Percentiles rank a stretch among this genome's conserved stretches.
Evolutionary conservation across 2,113 vertebrate genomes (phyloP).

Genomic region (Antechinus flavipes): DNA sequence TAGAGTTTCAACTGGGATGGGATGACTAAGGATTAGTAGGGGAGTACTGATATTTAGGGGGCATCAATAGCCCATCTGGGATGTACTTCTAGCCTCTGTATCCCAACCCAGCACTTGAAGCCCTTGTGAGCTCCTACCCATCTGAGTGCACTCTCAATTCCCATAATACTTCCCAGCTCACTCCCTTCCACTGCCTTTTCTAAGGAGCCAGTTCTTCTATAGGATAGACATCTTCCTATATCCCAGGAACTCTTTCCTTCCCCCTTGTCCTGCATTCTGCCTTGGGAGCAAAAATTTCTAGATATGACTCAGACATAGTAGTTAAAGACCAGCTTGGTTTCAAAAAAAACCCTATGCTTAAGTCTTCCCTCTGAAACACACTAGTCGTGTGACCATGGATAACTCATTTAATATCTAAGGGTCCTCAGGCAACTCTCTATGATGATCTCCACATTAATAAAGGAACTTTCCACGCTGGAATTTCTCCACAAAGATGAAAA

Average conservation of each 20-base stretch:
- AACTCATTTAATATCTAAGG: background rate
- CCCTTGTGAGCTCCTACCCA: background rate
- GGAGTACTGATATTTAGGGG: background rate
- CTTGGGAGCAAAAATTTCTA: background rate
- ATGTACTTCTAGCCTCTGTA: background rate
- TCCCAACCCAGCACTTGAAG: background rate
- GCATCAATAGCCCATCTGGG: background rate
- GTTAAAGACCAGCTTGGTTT: background rate
- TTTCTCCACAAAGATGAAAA: background rate
- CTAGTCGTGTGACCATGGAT: background rate
- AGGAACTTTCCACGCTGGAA: background rate
- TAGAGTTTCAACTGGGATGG: background rate
- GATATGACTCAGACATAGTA: background rate
- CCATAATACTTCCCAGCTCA: background rate
- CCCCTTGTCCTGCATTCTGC: background rate
- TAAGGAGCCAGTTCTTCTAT: background rate
- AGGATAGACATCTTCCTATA: background rate
- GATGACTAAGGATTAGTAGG: background rate
- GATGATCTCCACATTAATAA: background rate
- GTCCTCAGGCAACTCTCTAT: background rate
- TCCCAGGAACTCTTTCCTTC: background rate
- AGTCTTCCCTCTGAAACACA: background rate
- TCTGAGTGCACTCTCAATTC: background rate
- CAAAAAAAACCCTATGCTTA: background rate
- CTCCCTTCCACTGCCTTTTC: background rate